Percentiles rank a stretch among this genome's conserved stretches.
Evolutionary conservation across 2,113 vertebrate species (phyloP).

Genomic region (Hiodon alosoides): DNA sequence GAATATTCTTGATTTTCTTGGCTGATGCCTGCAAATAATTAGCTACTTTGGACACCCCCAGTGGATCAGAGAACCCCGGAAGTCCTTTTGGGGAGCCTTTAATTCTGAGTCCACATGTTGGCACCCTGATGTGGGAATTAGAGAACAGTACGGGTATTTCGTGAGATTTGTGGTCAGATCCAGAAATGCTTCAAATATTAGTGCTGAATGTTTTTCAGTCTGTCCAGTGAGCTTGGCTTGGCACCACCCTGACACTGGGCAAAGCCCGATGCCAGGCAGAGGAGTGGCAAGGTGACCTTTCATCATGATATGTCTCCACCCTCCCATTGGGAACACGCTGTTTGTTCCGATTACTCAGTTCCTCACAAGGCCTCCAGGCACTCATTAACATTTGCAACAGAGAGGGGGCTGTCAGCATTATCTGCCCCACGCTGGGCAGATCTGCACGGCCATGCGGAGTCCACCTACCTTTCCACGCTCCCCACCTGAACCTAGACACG

Average conservation of each 20-base stretch:
- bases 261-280: not conserved
- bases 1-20: too few species aligned
- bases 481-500: slow-evolving; percentile 3
- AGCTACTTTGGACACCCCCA: too few species aligned
- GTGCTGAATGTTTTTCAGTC: not conserved
- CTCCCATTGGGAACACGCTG: slow-evolving; percentile 27
- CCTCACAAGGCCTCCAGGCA: slow-evolving; percentile 26
- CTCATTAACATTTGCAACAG: slow-evolving; percentile 40
- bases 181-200: not conserved
- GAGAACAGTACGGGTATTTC: not conserved
- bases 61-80: not conserved
- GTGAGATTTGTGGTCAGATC: not conserved
- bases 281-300: slow-evolving; percentile 35
- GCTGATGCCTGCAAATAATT: too few species aligned
- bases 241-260: slow-evolving; percentile 14
- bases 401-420: slow-evolving; percentile 20
- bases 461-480: not conserved
- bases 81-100: not conserved
- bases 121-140: too few species aligned
- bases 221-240: not conserved
- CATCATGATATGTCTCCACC: not conserved
- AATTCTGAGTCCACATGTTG: not conserved
- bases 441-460: not conserved
- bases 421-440: slow-evolving; percentile 36
- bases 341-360: slow-evolving; percentile 38